These are phyloP conservation scores for Nicator chloris DNA, from an alignment of 2,113 vertebrate species.

Conservation along the genomic window DNA sequence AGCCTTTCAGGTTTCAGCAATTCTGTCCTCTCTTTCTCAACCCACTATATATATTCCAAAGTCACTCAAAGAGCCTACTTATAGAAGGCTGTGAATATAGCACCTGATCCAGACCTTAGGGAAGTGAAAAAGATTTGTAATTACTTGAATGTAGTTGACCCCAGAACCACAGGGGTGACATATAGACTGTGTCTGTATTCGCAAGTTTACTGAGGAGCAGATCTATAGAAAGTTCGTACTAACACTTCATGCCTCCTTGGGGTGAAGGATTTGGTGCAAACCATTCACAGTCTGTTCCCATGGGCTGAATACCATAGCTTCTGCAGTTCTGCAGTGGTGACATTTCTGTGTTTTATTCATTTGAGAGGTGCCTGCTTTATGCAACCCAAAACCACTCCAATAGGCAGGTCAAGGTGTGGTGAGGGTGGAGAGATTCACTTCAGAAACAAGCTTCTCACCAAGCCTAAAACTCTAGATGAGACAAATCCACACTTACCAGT, in stretches of 20 bases:
- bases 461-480: neutral
- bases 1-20: neutral
- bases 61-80: neutral
- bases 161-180: neutral
- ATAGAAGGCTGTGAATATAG: neutral
- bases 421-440: neutral
- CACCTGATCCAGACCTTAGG: neutral
- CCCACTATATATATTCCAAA: neutral
- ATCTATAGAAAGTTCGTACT: neutral
- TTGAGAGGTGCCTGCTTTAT: neutral
- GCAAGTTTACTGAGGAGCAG: neutral
- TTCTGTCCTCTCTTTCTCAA: neutral
- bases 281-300: neutral
- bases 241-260: neutral
- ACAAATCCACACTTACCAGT: neutral
- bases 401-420: neutral
- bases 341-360: neutral
- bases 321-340: neutral
- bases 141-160: neutral
- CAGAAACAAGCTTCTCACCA: neutral
- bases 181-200: neutral
- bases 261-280: neutral
- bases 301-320: neutral
- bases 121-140: neutral
- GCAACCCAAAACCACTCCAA: neutral